Base-by-base conservation (phyloP, 2,888 invertebrate species). In the Dynastes tityus region DNA sequence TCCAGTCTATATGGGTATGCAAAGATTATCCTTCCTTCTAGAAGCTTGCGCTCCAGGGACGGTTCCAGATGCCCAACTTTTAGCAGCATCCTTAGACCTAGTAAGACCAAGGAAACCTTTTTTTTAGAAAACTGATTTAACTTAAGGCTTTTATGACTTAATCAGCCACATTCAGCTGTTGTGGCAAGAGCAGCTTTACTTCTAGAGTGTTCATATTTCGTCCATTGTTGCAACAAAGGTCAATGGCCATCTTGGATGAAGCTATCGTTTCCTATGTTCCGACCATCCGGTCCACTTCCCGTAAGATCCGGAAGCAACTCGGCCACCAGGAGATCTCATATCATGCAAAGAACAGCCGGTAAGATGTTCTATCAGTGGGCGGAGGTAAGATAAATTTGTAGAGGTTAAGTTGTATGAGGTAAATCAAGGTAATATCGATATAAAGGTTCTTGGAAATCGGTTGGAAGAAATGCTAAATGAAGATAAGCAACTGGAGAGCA, bases 181-280 rank as follows among this genome's bases (percentile, higher is more conserved):
- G 95, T 98, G 0, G 94, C 98, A 0, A 91, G 98, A 86, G 99
- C 99, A 2, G 94, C 97, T 0, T 92, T 99, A 76, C 89, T 99
- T 6, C 89, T 99, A 80, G 99, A 99, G 89, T 98, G 98, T 88
- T 95, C 98, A 0, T 95, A 98, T 87, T 95, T 99, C 84, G 98
- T 99, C 1, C 98, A 99, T 87, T 94, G 97, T 82, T 99, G 99
- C 88, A 99, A 99, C 88, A 96, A 97, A 87, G 98, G 98, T 0
- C 97, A 98, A 84, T 99, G 99, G 99, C 99, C 99, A 0, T 93
- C 95, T 77, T 99, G 99, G 98, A 96, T 98, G 92, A 97, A 97
- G 88, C 93, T 96, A 8, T 96, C 95, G 86, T 90, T 94, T 80
- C 93, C 94, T 6, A 92, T 94, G 85, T 94, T 94, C 86, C 90